Base-by-base conservation (phyloP, 2,113 vertebrate species). In the Fukomys damarensis region DNA sequence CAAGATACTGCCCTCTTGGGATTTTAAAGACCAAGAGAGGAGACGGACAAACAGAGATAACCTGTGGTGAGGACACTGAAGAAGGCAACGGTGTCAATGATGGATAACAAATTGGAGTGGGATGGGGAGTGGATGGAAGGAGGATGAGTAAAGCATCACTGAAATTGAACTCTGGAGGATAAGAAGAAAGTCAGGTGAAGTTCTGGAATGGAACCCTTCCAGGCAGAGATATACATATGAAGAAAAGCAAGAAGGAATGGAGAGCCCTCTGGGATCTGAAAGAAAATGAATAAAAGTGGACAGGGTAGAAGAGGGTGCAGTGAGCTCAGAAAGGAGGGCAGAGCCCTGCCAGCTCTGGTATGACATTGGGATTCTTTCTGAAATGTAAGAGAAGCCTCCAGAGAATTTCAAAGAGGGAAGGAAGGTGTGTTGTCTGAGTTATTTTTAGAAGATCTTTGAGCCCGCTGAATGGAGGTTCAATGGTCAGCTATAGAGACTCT, bases 331-430 rank as follows among this genome's bases (percentile, higher is more conserved):
- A n/a, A 89, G 35, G 4, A 92, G 65, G 43, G 46, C 7, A 82
- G n/a, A 35, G 26, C 7, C 26, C 83, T 14, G 3, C 6, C 6
- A 74, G 43, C 2, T 52, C 56, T 32, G 38, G 52, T 3, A 80
- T 77, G 30, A 22, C 66, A 81, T 43, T 89, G 89, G 70, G 20
- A 86, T 94, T n/a, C 56, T 91, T 83, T 72, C 74, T 80, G 56
- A 90, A 89, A 84, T 32, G 1, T 16, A 80, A 84, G 49, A 90
- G 66, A 77, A 81, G 20, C 2, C 91, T 61, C 74, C 22, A 59
- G 28, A 95, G 28, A 58, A 68, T 86, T 84, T 70, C 28, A 80
- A 77, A 63, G 49, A 52, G 46, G 4, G 6, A 28, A 58, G 32
- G 43, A 65, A 84, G 24, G 4, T 26, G 52, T 30, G 6, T 59